These are phyloP conservation scores for Euthynnus affinis DNA, from an alignment of 2,797 vertebrate species.

Conservation along the genomic window DNA sequence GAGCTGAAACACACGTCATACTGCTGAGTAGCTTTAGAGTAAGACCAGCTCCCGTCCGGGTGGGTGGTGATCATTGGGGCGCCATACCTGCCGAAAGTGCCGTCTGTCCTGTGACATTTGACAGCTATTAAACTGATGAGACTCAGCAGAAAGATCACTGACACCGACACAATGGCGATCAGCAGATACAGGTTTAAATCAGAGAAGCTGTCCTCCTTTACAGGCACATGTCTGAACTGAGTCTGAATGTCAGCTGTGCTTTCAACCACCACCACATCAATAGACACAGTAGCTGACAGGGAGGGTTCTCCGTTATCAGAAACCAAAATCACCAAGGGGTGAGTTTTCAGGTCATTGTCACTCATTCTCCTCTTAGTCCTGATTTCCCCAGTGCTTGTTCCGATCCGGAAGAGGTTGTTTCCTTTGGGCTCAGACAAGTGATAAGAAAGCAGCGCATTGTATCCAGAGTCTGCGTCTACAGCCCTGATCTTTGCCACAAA, in stretches of 20 bases:
- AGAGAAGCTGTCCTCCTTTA: conserved; percentile 51
- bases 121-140: conserved; percentile 64
- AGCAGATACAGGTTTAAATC: conserved; percentile 57
- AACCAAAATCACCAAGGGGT: conserved; percentile 66
- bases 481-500: conserved; percentile 63
- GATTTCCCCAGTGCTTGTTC: conserved; percentile 64
- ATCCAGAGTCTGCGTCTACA: conserved; percentile 56
- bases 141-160: conserved; percentile 68
- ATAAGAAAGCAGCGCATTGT: conserved; percentile 72
- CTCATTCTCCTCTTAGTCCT: conserved; percentile 61
- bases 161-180: conserved; percentile 57
- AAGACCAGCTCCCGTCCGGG: conserved; percentile 60
- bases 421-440: conserved; percentile 61
- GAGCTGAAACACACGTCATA: conserved; percentile 69
- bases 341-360: conserved; percentile 58
- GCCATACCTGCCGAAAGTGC: conserved; percentile 39
- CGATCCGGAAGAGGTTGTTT: conserved; percentile 63
- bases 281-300: conserved; percentile 69
- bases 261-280: conserved; percentile 70
- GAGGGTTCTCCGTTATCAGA: conserved; percentile 68
- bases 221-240: conserved; percentile 30
- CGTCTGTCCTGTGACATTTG: conserved; percentile 62
- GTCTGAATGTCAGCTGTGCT: conserved; percentile 32
- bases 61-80: conserved; percentile 54
- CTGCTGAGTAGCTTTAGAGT: conserved; percentile 67